A percentile compares a stretch with the other conserved stretches of the same genome.
Evolutionary conservation across 2,797 vertebrate genomes (phyloP).

Genomic region (Oophaga sylvatica): DNA sequence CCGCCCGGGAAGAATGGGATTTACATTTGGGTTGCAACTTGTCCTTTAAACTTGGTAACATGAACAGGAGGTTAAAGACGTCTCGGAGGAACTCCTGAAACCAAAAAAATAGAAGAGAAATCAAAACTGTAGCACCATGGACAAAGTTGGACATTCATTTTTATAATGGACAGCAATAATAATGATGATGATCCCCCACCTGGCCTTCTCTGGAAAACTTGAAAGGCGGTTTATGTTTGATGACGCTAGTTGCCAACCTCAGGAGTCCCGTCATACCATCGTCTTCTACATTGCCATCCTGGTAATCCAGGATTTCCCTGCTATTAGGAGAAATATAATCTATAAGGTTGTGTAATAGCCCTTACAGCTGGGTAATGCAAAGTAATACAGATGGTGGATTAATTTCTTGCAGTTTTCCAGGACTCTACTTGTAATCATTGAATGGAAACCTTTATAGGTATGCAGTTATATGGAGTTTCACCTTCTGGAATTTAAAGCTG

Average conservation of each 20-base stretch:
- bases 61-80: slow-evolving; percentile 94
- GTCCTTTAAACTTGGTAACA: slow-evolving; percentile 94
- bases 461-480: not conserved
- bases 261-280: slow-evolving; percentile 94
- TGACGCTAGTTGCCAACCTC: slow-evolving; percentile 91
- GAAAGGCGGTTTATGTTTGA: slow-evolving; percentile 97
- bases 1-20: slow-evolving; percentile 92
- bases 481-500: too few species aligned
- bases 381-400: not conserved
- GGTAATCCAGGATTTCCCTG: slow-evolving; percentile 96
- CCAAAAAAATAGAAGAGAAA: not conserved
- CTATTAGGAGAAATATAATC: slow-evolving; percentile 68
- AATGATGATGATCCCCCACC: slow-evolving; percentile 65
- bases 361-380: not conserved
- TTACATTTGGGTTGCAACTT: slow-evolving; percentile 96
- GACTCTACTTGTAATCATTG: not conserved
- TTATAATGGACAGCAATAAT: not conserved
- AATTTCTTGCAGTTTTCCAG: not conserved
- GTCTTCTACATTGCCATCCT: slow-evolving; percentile 92
- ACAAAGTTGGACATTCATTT: not conserved
- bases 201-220: slow-evolving; percentile 96
- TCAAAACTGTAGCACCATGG: not conserved
- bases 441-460: not conserved
- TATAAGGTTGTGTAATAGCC: not conserved
- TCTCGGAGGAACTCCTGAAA: slow-evolving; percentile 93